Conservation (phyloP, 2,888 invertebrate species). For the Zootermopsis nevadensis region DNA sequence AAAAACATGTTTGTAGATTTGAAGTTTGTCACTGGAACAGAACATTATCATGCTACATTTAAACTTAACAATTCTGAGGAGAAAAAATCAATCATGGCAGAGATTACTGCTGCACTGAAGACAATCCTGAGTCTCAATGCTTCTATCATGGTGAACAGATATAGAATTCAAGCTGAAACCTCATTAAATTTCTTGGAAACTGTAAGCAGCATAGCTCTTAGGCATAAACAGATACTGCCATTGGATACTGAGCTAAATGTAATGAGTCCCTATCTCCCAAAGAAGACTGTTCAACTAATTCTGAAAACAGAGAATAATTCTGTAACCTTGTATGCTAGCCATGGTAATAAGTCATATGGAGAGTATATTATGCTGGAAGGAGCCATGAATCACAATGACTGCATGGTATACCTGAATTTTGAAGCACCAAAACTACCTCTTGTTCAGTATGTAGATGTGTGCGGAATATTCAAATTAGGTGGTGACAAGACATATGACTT, state of each 20-base stretch:
- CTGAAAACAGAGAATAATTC: slow-evolving; percentile 34
- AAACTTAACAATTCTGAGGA: slow-evolving; percentile 10
- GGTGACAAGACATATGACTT: not conserved
- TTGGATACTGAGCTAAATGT: slow-evolving; percentile 46
- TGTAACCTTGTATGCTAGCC: slow-evolving; percentile 33
- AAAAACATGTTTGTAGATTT: slow-evolving; percentile 7
- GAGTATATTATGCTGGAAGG: slow-evolving; percentile 45
- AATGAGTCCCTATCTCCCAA: slow-evolving; percentile 41
- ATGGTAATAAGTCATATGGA: slow-evolving; percentile 25
- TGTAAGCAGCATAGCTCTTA: slow-evolving; percentile 20
- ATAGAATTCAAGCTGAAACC: slow-evolving; percentile 16
- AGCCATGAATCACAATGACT: slow-evolving; percentile 34
- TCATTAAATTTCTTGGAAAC: slow-evolving; percentile 31
- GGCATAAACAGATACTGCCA: slow-evolving; percentile 35
- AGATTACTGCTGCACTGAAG: not conserved
- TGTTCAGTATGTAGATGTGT: slow-evolving; percentile 32
- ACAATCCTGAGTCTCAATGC: slow-evolving; percentile 3
- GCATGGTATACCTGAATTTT: slow-evolving; percentile 36
- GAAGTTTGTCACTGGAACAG: not conserved
- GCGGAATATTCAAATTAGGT: slow-evolving; percentile 33
- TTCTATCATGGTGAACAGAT: not conserved
- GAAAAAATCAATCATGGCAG: not conserved
- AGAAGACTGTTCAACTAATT: slow-evolving; percentile 25
- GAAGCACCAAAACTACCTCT: slow-evolving; percentile 34
- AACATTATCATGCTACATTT: not conserved